Evolutionary conservation across 2,113 vertebrate species (phyloP), one percentile per base, ranked within the genome.

Genomic region (western clawed frog (Xenopus tropicalis)): DNA sequence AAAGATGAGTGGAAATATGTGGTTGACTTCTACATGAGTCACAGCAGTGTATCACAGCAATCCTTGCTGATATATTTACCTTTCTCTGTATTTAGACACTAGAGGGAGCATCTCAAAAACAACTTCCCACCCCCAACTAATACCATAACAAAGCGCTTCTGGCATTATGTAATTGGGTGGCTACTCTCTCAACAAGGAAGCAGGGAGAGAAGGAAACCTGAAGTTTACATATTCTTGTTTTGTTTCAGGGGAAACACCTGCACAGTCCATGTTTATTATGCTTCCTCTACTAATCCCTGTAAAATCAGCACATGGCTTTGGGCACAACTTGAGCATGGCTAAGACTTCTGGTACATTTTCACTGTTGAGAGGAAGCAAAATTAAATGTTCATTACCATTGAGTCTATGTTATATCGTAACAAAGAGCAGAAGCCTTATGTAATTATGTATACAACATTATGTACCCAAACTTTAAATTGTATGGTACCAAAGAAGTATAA

Each of bases 191-290:
- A 54, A 17, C 19, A n/a, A 54, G 52, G 52, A 54, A 54, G 17
- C 52, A n/a, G 52, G 16, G 52, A 54, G 16, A 54, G 19, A 20
- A 54, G 52, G 52, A 17, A 54, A 54, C n/a, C 14, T 54, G 19
- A 54, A 54, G 52, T 54, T 54, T 54, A 54, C 19, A 54, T 54
- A 17, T 54, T 54, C 52, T n/a, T 54, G 52, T 54, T 54, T 54
- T 54, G 52, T 54, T 54, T 54, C 52, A 54, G 19, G 52, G 52
- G 52, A 54, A 54, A 54, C 52, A 54, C 52, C 52, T 54, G 52
- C 52, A 54, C 52, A 54, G 52, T 54, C 16, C 19, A 54, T 54
- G 52, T 54, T 54, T 54, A 54, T 54, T 54, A n/a, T 54, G 52
- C 10, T 54, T 54, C 52, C 52, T 54, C 17, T 54, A 54, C 52